Percentiles rank a stretch among this genome's conserved stretches.
Evolutionary conservation across 2,888 invertebrate species (phyloP).

Genomic region (Epistrophella euchroma): DNA sequence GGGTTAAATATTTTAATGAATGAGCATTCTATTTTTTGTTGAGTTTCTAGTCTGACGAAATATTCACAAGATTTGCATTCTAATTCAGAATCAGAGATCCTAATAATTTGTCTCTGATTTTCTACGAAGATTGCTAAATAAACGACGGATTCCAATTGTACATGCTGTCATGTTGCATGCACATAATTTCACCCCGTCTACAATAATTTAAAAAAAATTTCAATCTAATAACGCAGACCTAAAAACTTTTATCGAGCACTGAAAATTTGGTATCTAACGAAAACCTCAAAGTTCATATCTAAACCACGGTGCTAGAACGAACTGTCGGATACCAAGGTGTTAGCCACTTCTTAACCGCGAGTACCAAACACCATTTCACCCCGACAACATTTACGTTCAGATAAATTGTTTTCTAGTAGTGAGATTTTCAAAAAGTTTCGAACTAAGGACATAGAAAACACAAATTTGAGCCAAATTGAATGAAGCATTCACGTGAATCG

Average conservation of each 20-base stretch:
- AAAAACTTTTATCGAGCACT: not conserved
- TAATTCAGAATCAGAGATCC: slow-evolving; percentile 9
- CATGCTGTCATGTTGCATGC: slow-evolving; percentile 25
- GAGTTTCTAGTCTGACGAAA: too few species aligned
- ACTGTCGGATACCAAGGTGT: slow-evolving; percentile 81
- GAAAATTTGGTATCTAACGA: slow-evolving; percentile 33
- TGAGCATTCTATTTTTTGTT: too few species aligned
- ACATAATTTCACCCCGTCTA: slow-evolving; percentile 39
- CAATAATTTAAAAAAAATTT: not conserved
- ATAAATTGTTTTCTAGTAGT: too few species aligned
- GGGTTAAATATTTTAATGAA: too few species aligned
- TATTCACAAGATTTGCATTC: slow-evolving; percentile 1
- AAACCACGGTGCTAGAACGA: slow-evolving; percentile 61
- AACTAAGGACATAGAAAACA: too few species aligned
- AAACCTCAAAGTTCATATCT: slow-evolving; percentile 25
- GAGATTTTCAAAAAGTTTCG: too few species aligned
- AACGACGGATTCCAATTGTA: slow-evolving; percentile 79
- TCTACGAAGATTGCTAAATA: slow-evolving; percentile 77
- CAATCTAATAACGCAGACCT: not conserved
- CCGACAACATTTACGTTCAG: slow-evolving; percentile 80
- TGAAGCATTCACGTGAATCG: too few species aligned
- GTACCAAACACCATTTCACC: slow-evolving; percentile 82
- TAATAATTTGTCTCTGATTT: slow-evolving; percentile 3
- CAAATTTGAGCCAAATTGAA: too few species aligned
- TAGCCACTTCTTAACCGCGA: slow-evolving; percentile 72